Percentiles rank a stretch among this genome's conserved stretches.
Evolutionary conservation across 2,113 vertebrate genomes (phyloP).

Genomic region (Tichodroma muraria): DNA sequence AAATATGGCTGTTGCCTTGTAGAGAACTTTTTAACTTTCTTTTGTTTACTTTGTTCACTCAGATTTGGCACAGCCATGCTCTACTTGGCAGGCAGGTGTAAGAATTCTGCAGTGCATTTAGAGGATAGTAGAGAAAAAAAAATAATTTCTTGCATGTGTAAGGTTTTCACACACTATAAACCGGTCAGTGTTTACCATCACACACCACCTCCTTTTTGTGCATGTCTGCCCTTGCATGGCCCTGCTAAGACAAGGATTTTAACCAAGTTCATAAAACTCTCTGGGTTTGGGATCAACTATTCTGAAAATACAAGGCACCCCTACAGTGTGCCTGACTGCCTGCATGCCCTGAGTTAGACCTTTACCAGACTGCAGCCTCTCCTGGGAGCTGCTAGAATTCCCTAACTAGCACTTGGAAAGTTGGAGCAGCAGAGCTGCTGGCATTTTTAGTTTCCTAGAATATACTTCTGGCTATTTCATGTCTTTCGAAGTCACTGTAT

Average conservation of each 20-base stretch:
- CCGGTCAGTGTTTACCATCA: background rate
- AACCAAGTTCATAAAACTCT: background rate
- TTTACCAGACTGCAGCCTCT: background rate
- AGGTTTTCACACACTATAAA: background rate
- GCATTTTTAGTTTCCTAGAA: background rate
- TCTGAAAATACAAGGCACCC: fast-evolving
- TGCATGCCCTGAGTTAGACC: fast-evolving
- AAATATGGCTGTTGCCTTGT: background rate
- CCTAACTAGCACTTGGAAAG: background rate
- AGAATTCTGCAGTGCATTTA: background rate
- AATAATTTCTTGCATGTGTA: background rate
- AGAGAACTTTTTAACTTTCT: background rate
- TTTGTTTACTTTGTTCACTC: background rate
- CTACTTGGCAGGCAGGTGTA: background rate
- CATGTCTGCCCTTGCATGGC: fast-evolving
- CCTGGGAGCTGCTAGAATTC: background rate
- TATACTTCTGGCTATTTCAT: background rate
- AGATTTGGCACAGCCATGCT: background rate
- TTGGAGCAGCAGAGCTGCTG: background rate
- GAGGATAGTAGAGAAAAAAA: background rate
- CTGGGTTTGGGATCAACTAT: background rate
- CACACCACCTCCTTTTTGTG: background rate
- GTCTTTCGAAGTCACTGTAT: background rate
- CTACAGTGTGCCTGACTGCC: background rate
- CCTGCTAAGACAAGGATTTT: background rate